phyloP scores from a whole-genome alignment of 2,113 vertebrate species.

The Chaetorhynchus papuensis region DNA sequence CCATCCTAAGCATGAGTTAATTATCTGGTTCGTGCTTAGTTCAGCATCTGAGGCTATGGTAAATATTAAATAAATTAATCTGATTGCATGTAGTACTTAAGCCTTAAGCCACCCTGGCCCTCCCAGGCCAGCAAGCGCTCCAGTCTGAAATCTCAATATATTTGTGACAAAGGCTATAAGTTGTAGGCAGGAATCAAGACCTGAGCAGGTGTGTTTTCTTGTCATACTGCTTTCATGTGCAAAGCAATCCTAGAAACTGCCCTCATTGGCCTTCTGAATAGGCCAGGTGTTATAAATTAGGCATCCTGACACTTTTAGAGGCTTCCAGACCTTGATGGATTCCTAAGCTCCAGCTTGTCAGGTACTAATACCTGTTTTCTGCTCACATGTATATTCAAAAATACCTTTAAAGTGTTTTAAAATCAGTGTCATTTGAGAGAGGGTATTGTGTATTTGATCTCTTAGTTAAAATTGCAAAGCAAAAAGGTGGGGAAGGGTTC shows the following conservation, averaged over 20 bases:
- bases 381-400: background rate
- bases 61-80: background rate
- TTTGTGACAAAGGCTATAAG: background rate
- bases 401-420: background rate
- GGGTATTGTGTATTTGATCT: background rate
- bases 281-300: background rate
- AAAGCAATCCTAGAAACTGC: background rate
- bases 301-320: background rate
- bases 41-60: background rate
- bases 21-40: background rate
- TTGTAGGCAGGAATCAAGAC: background rate
- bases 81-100: background rate
- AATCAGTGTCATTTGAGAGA: background rate
- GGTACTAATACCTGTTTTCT: background rate
- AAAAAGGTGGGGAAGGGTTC: background rate
- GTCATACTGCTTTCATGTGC: background rate
- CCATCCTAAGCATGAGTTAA: background rate
- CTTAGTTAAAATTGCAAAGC: background rate
- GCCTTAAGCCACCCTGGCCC: background rate
- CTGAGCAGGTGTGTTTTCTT: background rate
- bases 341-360: background rate
- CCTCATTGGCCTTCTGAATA: background rate
- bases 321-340: background rate
- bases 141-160: background rate
- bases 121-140: background rate